These are phyloP conservation scores for Grantiella picta DNA, from an alignment of 2,113 vertebrate species.

Conservation along the genomic window DNA sequence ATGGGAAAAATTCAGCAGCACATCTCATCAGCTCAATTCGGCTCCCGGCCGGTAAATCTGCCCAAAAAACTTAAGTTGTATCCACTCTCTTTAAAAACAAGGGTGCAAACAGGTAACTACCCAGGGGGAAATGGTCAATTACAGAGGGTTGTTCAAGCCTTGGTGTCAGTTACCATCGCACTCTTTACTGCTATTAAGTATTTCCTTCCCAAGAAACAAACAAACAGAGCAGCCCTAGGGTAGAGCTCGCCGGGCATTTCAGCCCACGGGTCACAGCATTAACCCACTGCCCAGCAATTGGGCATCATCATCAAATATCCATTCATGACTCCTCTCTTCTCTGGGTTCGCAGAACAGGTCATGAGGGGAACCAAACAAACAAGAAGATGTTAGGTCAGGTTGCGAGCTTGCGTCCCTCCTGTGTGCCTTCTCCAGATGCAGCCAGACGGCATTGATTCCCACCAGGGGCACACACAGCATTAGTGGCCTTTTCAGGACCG, in stretches of 20 bases:
- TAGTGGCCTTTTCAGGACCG: background rate
- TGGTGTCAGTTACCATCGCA: background rate
- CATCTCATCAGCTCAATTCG: background rate
- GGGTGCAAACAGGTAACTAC: background rate
- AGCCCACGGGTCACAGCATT: background rate
- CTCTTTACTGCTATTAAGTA: background rate
- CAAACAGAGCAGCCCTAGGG: background rate
- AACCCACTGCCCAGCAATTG: conserved; percentile 27
- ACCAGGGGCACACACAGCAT: background rate
- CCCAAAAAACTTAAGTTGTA: background rate
- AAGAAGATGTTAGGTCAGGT: background rate
- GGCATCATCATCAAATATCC: conserved; percentile 8
- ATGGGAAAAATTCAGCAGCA: background rate
- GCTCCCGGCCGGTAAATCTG: background rate
- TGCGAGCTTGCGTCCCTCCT: background rate
- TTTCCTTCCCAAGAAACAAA: background rate
- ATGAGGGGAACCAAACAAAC: background rate
- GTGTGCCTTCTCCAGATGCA: background rate
- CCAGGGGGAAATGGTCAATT: background rate
- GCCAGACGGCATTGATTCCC: background rate
- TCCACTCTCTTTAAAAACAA: background rate
- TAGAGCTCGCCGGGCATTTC: background rate
- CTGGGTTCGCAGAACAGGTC: conserved; percentile 3
- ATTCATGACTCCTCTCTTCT: background rate
- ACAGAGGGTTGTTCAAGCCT: background rate